Evolutionary conservation across 1,140 invertebrate species (phyloP), one percentile per base, ranked within the genome.

Genomic region (Drosophila paulistorum): DNA sequence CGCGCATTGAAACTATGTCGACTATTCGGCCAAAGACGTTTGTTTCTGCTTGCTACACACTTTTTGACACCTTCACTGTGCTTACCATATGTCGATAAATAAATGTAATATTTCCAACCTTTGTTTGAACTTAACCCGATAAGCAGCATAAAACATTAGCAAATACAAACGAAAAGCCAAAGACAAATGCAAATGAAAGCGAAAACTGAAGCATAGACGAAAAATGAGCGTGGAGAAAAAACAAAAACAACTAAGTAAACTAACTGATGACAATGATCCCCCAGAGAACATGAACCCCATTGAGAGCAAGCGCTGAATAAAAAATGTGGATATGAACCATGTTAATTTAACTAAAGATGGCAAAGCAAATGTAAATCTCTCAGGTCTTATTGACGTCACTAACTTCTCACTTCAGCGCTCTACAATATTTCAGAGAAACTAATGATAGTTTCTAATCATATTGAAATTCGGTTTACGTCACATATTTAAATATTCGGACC

Each of bases 241-340:
- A 37, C 1, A 37, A 11, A 37, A 37, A 37, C 35, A 45, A 45
- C n/a, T 14, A 45, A 14, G 42, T 14, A 14, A 48, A 51, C 45
- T 51, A 51, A 51, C 45, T 17, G 45, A 20, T 9, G 20, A 23
- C 45, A 80, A 80, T 81, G 81, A 84, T 78, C 72, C 76, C 39
- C 55, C 37, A 65, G 54, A 79, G 68, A 68, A 51, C 26, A 39
- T 23, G 51, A 39, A 41, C 51, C 11, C 57, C 9, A 45, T 14
- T 13, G 45, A 41, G 14, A 7, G 17, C 57, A 39, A 63, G 58
- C 45, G 39, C 39, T 42, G 37, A 62, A 62, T 62, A 35, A 63
- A 65, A 74, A 51, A 42, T 57, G 69, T 74, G 39, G 57, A 77
- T 65, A 69, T 61, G 57, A 51, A 4, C 45, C 45, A 51, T 51